Conservation (phyloP, 2,113 vertebrate genomes). For the cattle (Bos taurus) region ARS-UCD2.0 NC_037331.1:9163001-9163500, state of each 20-base stretch:
- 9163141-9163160: slow-evolving; percentile 5
- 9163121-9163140: slow-evolving; percentile 49
- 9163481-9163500: slow-evolving; percentile 62
- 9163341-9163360: slow-evolving; percentile 68
- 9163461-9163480: slow-evolving; percentile 52
- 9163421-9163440: slow-evolving; percentile 64
- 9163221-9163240: background rate
- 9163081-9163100: slow-evolving; percentile 29
- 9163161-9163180: background rate
- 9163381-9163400: slow-evolving; percentile 63
- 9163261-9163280: slow-evolving; percentile 52
- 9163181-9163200: slow-evolving; percentile 18
- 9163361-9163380: slow-evolving; percentile 73
- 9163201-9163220: slow-evolving; percentile 39
- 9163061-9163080: slow-evolving; percentile 52
- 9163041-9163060: slow-evolving; percentile 42
- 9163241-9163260: slow-evolving; percentile 37
- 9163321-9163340: slow-evolving; percentile 67
- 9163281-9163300: slow-evolving; percentile 57
- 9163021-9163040: slow-evolving; percentile 33
- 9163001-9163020: slow-evolving; percentile 45
- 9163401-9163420: slow-evolving; percentile 71
- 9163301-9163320: slow-evolving; percentile 67
- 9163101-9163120: slow-evolving; percentile 39
- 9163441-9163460: slow-evolving; percentile 55